Conservation (phyloP, 2,888 invertebrate species). For the Melieria omissa region DNA sequence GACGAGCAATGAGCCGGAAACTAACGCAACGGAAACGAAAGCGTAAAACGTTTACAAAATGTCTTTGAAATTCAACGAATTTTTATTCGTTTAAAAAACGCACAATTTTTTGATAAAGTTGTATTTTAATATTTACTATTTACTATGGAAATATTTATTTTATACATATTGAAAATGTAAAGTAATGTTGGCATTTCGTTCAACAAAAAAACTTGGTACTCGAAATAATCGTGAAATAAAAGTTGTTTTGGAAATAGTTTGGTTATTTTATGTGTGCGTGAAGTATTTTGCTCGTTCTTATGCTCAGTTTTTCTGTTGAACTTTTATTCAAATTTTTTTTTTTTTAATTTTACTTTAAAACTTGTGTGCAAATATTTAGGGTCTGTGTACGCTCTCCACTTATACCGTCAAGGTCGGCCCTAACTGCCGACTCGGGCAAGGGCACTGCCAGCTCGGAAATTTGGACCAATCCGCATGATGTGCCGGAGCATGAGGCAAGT, state of each 20-base stretch:
- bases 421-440: slow-evolving; percentile 71
- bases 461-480: slow-evolving; percentile 77
- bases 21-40: slow-evolving; percentile 39
- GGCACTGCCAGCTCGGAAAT: slow-evolving; percentile 70
- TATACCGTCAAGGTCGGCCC: slow-evolving; percentile 80
- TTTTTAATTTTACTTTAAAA: slow-evolving; percentile 6
- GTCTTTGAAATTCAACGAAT: too few relatives aligned
- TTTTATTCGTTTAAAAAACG: slow-evolving; percentile 9
- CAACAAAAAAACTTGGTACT: slow-evolving; percentile 3
- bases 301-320: too few relatives aligned
- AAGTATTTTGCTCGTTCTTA: too few relatives aligned
- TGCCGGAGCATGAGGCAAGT: slow-evolving; percentile 61
- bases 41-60: too few relatives aligned
- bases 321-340: not conserved
- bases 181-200: slow-evolving; percentile 29
- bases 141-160: slow-evolving; percentile 4
- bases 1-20: slow-evolving; percentile 56
- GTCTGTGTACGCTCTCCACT: slow-evolving; percentile 86
- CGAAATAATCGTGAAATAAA: not conserved
- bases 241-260: slow-evolving; percentile 7
- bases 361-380: slow-evolving; percentile 65
- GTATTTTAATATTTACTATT: too few relatives aligned
- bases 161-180: slow-evolving; percentile 3
- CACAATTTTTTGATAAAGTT: slow-evolving; percentile 32
- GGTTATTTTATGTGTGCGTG: too few relatives aligned